A percentile compares a stretch with the other conserved stretches of the same genome.
Conservation (phyloP, 2,797 vertebrate species). For the Sarcophilus harrisii region DNA sequence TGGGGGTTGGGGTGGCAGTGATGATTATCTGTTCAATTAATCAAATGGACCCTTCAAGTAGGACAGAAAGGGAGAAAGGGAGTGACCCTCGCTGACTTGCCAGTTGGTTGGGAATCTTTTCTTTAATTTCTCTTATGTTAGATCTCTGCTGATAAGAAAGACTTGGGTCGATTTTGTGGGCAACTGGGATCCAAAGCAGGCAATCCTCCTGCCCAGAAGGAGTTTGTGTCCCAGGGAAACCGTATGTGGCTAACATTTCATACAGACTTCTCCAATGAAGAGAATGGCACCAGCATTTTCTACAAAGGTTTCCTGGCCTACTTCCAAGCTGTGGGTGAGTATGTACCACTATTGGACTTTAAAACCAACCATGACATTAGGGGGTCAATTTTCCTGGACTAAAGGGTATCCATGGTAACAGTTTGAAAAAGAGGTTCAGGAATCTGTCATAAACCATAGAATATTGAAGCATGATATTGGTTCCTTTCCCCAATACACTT, state of each 20-base stretch:
- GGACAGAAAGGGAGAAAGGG: background rate
- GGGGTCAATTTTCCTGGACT: background rate
- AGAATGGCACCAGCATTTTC: conserved; percentile 82
- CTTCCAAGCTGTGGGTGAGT: conserved; percentile 86
- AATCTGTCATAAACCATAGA: background rate
- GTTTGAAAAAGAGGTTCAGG: background rate
- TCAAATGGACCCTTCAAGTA: conserved; percentile 1
- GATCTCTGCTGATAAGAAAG: conserved; percentile 86
- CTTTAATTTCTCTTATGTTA: conserved; percentile 40
- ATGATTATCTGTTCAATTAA: background rate
- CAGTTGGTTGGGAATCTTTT: background rate
- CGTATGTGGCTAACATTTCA: conserved; percentile 84
- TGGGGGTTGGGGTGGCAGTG: background rate
- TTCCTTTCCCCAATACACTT: background rate
- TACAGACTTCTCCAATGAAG: conserved; percentile 88
- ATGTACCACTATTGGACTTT: background rate
- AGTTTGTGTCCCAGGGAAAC: conserved; percentile 83
- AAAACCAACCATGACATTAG: background rate
- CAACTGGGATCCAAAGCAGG: conserved; percentile 73
- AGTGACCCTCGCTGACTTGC: background rate
- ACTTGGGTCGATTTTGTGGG: conserved; percentile 86
- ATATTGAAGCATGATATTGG: background rate
- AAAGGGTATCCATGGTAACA: background rate
- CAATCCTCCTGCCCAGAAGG: conserved; percentile 79
- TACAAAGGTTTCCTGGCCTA: conserved; percentile 86